Base-by-base conservation (phyloP, 2,888 invertebrate species). In the Panopea generosa region DNA sequence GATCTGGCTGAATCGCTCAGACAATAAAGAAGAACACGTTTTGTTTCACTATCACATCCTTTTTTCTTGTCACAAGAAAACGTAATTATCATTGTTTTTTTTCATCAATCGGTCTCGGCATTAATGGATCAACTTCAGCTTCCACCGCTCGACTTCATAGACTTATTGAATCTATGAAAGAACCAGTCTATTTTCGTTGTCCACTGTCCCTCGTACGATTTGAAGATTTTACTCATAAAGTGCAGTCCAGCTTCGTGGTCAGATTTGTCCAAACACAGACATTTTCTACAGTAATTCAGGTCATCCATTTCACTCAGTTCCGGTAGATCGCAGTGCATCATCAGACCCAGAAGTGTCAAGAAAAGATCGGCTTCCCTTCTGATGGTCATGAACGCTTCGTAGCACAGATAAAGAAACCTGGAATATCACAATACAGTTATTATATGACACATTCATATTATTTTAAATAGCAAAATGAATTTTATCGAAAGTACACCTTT, bases 281-380 rank as follows among this genome's bases (percentile, higher is more conserved):
- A 40, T 7, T 72, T 45, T 26, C 77, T 43, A 26, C 70, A 69
- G 40, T 75, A 74, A 27, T 77, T 20, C 20, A 81, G 74, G 29
- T 81, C 77, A 6, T 56, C 55, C 18, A 45, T 43, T 11, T 65
- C 65, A 2, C 49, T 29, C 11, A 81, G 62, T 50, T 81, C 81
- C 16, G 81, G 71, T 20, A 81, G 59, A 22, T 75, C 65, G 38
- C 74, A 59, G n/a, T 77, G 65, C 72, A 65, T 59, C 81, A 81
- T 81, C 22, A 75, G 50, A 27, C 63, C 65, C 1, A 81, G 75
- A 2, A 77, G 49, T 1, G 81, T 77, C 18, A 81, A 43, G 18
- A 81, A 62, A 7, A 75, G 40, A 14, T 65, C 60, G 0, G 75
- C 69, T 29, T 81, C 33, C 20, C 72, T 59, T 20, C 81, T 53